Evolutionary conservation across 2,888 invertebrate genomes (phyloP).

Genomic region (Dasysyrphus albostriatus): DNA sequence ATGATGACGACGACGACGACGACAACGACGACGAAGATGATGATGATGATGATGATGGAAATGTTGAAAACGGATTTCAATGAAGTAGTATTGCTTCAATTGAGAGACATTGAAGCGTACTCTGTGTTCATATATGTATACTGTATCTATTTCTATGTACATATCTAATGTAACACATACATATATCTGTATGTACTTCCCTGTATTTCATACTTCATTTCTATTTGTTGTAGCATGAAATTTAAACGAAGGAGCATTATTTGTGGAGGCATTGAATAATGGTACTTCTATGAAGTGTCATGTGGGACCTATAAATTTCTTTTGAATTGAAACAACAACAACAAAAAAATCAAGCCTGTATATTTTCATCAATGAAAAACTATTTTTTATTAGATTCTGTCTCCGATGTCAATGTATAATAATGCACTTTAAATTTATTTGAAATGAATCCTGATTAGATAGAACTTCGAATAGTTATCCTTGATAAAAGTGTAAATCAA

Average conservation of each 20-base stretch:
- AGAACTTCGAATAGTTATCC: background rate
- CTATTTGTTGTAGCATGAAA: conserved; percentile 56
- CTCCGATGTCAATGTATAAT: background rate
- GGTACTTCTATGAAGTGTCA: conserved; percentile 8
- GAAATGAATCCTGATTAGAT: background rate
- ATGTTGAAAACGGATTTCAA: conserved; percentile 51
- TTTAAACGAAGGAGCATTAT: conserved; percentile 37
- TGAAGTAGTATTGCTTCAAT: conserved; percentile 50
- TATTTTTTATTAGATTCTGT: conserved; percentile 14
- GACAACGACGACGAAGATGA: conserved; percentile 9
- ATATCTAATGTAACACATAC: background rate
- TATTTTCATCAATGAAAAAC: no score
- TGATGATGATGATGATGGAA: conserved; percentile 41
- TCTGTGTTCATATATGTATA: conserved; percentile 12
- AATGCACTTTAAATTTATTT: background rate
- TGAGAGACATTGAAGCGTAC: conserved; percentile 47
- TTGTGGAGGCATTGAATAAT: conserved; percentile 34
- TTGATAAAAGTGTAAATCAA: background rate
- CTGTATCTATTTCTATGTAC: background rate
- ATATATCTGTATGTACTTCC: no score
- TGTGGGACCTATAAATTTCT: conserved; percentile 16
- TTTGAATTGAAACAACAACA: conserved; percentile 11
- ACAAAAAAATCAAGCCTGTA: no score
- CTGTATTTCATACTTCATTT: conserved; percentile 25
- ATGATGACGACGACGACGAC: conserved; percentile 32